Evolutionary conservation across 2,797 vertebrate species (phyloP), one percentile per base, ranked within the genome.

Genomic region (Pampus argenteus): DNA sequence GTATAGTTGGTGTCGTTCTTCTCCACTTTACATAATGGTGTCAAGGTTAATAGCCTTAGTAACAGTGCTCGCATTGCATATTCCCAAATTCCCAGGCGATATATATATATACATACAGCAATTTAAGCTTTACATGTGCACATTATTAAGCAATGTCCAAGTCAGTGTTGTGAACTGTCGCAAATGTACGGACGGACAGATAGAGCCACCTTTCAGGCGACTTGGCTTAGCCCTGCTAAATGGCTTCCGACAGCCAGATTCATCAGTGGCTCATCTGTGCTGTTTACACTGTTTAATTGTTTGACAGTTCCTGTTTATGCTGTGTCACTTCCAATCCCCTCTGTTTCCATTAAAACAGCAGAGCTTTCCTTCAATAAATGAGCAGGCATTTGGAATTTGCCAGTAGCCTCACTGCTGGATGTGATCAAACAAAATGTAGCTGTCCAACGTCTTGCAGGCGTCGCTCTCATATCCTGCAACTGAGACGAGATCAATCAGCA

Each of bases 221-320:
- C 72, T 82, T 76, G 77, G 81, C 74, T 58, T 34, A 25, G 58
- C 74, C 67, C 79, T 7, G 17, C 55, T 69, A 90, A 92, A 93
- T 91, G 69, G 81, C 77, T 87, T 90, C 79, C 68, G 93, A 93
- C 89, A 90, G 85, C 86, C 84, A 83, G 74, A 88, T 86, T 92
- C 90, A 90, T 93, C 91, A 93, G 86, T 79, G 83, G 82, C 88
- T 93, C 91, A 92, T 94, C 89, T 92, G 90, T 86, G 84, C 87
- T 82, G 86, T 91, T 92, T 92, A 93, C 91, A 87, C 87, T 86
- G 73, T 92, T 90, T 92, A 93, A 93, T 93, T 91, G 89, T 94
- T 88, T 94, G 92, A 94, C 90, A 88, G 86, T 88, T 93, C 85
- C 86, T 93, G 86, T 93, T 94, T 91, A 94, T 91, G 88, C 88